Conservation (phyloP, 64 coral and sea anemone species). For the Platygyra sinensis region DNA sequence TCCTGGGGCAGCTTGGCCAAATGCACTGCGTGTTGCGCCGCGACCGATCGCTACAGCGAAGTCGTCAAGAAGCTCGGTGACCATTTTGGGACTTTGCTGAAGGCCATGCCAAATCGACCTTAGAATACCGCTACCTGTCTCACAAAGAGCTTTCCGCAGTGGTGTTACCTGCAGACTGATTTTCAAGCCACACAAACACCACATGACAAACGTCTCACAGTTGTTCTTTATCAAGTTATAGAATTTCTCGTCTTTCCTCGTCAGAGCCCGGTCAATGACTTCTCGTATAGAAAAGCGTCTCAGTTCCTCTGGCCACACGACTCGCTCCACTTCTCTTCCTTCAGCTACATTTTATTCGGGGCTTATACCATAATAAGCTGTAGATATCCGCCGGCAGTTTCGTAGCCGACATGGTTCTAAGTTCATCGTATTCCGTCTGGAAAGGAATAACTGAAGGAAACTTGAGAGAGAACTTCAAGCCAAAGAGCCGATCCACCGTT, state of each 20-base stretch:
- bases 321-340: constrained; percentile 7
- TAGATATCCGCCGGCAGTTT: too few relatives aligned
- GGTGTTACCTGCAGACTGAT: constrained; percentile 36
- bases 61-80: too few relatives aligned
- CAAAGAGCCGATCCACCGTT: too few relatives aligned
- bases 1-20: neutral
- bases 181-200: constrained; percentile 35
- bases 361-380: too few relatives aligned
- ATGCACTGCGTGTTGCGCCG: too few relatives aligned
- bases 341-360: too few relatives aligned
- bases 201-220: constrained; percentile 48
- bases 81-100: neutral
- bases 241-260: neutral
- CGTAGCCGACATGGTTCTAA: too few relatives aligned
- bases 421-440: too few relatives aligned
- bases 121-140: too few relatives aligned
- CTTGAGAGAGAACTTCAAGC: too few relatives aligned
- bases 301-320: constrained; percentile 25
- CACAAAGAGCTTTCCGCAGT: neutral
- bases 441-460: too few relatives aligned
- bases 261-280: neutral
- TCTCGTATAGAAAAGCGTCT: neutral
- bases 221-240: constrained; percentile 37
- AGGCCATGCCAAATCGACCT: neutral
- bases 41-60: neutral